Percentiles rank a stretch among this genome's conserved stretches.
phyloP scores from a whole-genome alignment of 2,888 invertebrate species.

The Listrodromus nycthemerus region DNA sequence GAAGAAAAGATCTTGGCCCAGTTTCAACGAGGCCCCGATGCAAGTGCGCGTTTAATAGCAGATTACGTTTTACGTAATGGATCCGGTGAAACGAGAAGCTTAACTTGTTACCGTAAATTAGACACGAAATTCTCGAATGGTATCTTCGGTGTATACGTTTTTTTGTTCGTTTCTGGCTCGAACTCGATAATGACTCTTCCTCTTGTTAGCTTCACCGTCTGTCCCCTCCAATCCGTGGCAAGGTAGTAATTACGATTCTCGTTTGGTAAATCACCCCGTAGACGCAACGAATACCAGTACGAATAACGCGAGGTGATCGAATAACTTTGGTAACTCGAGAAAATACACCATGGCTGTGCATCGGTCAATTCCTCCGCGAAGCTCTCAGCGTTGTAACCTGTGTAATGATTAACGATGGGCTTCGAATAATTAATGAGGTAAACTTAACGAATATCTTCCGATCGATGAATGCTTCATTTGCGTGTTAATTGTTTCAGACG shows the following conservation, averaged over 20 bases:
- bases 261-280: background rate
- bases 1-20: background rate
- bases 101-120: background rate
- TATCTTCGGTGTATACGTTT: background rate
- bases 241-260: background rate
- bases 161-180: background rate
- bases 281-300: background rate
- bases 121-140: background rate
- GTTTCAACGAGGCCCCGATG: background rate
- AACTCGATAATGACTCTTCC: background rate
- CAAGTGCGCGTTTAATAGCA: background rate
- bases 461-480: background rate
- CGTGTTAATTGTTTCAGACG: too few species aligned
- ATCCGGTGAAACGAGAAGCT: slow-evolving; percentile 3
- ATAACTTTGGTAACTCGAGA: slow-evolving; percentile 2
- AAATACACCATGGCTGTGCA: background rate
- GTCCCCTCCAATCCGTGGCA: background rate
- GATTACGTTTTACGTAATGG: slow-evolving; percentile 9
- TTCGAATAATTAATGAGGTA: background rate
- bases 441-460: background rate
- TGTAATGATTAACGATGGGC: background rate
- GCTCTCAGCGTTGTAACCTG: background rate
- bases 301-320: background rate
- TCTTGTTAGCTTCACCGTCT: background rate
- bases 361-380: background rate